Evolutionary conservation across 2,113 vertebrate species (phyloP), one percentile per base, ranked within the genome.

Genomic region (Cyanoramphus novaezelandiae): DNA sequence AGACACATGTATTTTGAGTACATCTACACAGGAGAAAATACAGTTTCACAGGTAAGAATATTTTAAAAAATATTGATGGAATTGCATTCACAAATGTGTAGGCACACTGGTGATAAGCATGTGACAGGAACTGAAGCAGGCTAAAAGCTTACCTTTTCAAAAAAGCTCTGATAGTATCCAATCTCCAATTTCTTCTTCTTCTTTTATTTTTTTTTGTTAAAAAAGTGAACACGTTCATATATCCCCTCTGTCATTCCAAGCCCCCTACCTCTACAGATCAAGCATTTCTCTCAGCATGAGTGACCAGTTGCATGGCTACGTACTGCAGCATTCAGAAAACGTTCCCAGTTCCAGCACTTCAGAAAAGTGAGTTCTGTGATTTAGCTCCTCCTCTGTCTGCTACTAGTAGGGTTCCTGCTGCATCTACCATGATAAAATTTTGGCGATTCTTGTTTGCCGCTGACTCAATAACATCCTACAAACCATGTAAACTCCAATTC

Each of bases 221-320:
- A 47, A 46, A 28, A 7, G 1, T 17, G 2, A 37, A 21, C 18
- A 46, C 3, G 59, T 77, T 11, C 1, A 0, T 33, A 13, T 33
- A 67, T 85, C 27, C 2, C 1, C 11, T 75, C 8, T 43, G 17
- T 29, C 21, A 28, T 28, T 65, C 7, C 20, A 90, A 43, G 10
- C 0, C 3, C 2, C 1, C 8, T 57, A 2, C 17, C 16, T 33
- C 16, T 59, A 43, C 1, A 46, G 18, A 49, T 62, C 12, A 85
- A 65, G 2, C 47, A 47, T 72, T 87, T 78, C 23, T 64, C 19
- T 63, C 65, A 67, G 2, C 3, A 28, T 19, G 7, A 68, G 14
- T 27, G 6, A 33, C 14, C 19, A 67, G 16, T 29, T 8, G 33
- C 55, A 57, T 12, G 3, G n/a, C 28, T 86, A 43, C 0, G 0